phyloP scores from a whole-genome alignment of 2,888 invertebrate genomes.

The Protophormia terraenovae region DNA sequence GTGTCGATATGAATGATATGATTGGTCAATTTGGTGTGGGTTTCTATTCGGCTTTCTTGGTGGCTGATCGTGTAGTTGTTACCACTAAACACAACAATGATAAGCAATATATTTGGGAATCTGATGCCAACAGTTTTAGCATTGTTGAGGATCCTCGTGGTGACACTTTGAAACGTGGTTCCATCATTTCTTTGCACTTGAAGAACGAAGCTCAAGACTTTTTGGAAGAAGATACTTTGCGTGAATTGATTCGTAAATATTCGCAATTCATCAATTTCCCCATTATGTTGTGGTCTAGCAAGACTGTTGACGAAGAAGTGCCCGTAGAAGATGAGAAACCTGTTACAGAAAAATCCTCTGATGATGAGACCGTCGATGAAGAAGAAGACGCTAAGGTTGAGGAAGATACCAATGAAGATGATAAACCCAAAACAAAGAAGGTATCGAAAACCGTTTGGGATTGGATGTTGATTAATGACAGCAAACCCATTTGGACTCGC shows the following conservation, averaged over 20 bases:
- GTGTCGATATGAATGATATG: conserved; percentile 95
- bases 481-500: conserved; percentile 99
- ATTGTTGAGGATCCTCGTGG: conserved; percentile 97
- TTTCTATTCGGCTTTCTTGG: conserved; percentile 98
- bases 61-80: conserved; percentile 97
- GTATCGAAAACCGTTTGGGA: conserved; percentile 98
- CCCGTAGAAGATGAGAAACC: conserved; percentile 84
- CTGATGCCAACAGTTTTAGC: conserved; percentile 94
- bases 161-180: conserved; percentile 93
- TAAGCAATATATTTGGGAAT: conserved; percentile 98
- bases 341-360: conserved; percentile 82
- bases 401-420: conserved; percentile 81
- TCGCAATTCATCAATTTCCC: conserved; percentile 99
- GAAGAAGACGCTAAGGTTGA: conserved; percentile 86
- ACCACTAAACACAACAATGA: conserved; percentile 97
- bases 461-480: conserved; percentile 97
- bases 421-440: conserved; percentile 91
- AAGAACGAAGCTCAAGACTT: conserved; percentile 99
- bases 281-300: conserved; percentile 95
- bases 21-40: conserved; percentile 99
- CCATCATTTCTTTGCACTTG: conserved; percentile 91
- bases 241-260: conserved; percentile 96
- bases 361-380: conserved; percentile 81
- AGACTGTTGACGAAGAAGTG: conserved; percentile 89
- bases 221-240: conserved; percentile 94